phyloP scores from a whole-genome alignment of 2,113 vertebrate species.

The Thryonomys swinderianus region DNA sequence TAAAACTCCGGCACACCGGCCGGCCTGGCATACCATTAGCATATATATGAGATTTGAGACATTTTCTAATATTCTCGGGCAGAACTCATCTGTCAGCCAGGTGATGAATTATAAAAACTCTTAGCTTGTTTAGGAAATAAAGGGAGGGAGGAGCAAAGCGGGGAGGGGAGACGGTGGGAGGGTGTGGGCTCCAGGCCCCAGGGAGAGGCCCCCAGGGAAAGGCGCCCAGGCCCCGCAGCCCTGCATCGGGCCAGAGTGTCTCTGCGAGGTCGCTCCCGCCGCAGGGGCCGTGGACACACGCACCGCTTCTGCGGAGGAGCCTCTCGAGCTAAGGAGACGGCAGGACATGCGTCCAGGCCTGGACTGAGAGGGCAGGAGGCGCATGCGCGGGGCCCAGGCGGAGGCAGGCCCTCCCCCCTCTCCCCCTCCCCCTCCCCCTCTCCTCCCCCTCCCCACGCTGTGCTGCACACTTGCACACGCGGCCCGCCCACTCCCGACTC shows the following conservation, averaged over 20 bases:
- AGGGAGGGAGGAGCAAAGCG: constrained; percentile 39
- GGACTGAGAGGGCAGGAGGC: fast-evolving
- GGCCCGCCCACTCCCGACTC: background rate
- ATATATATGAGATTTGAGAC: constrained; percentile 99
- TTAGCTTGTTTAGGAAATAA: constrained; percentile 96
- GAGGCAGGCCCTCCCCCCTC: too few species aligned
- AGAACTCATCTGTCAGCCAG: constrained; percentile 99
- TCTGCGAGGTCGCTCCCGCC: background rate
- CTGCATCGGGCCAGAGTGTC: too few species aligned
- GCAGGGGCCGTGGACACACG: fast-evolving
- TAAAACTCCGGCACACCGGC: constrained; percentile 95
- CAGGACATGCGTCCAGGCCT: too few species aligned
- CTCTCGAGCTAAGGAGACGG: background rate
- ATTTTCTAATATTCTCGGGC: constrained; percentile 99
- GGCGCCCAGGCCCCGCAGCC: background rate
- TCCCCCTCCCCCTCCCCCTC: too few species aligned
- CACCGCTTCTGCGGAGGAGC: background rate
- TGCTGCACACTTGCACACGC: too few species aligned
- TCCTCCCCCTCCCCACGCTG: background rate
- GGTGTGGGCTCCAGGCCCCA: background rate
- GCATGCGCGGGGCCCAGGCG: too few species aligned
- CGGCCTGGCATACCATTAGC: constrained; percentile 99
- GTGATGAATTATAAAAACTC: constrained; percentile 99
- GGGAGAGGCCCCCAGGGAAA: background rate
- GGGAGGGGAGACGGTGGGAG: constrained; percentile 29